Base-by-base conservation (phyloP, 2,888 invertebrate genomes). In the Dorcus parallelipipedus region DNA sequence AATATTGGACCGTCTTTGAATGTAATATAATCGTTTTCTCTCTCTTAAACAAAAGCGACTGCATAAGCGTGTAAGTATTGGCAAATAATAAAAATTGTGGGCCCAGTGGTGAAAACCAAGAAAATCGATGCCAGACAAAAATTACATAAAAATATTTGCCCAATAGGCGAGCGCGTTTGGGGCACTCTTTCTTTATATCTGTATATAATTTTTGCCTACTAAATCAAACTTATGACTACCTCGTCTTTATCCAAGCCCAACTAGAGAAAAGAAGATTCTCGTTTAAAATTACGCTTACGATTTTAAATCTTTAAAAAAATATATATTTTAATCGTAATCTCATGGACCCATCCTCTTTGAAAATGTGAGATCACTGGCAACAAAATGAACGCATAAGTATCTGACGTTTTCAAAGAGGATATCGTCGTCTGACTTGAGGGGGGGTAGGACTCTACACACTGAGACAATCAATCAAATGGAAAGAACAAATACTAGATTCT, bases 221-320 rank as follows among this genome's bases (percentile, higher is more conserved):
- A 61, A 58, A 48, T 58, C 60, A 50, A 53, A 52, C 65, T 61
- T 52, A 56, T 69, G 68, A 68, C 78, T 88, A 91, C 91, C 91
- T 91, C 91, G 85, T 91, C 91, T 86, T 89, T 90, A 87, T 91
- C 90, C 90, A 91, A 89, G 90, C 90, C 90, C 89, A 90, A 90
- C 90, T 91, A 78, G 77, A 77, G 76, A 75, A 76, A 78, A 77
- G 74, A 75, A 74, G 67, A 64, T 66, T 54, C 38, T 63, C 52
- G 51, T 61, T 58, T 59, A 49, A 61, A 55, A 56, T 59, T 41
- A 23, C 9, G 26, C 26, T 33, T 33, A 20, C 45, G 45, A 17
- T 45, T 45, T 45, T 14, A 14, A 6, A 14, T 42, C 42, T 42
- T 14, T 4, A 10, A 42, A 42, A 42, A 42, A 42, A n/a, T n/a